A percentile compares a stretch with the other conserved stretches of the same genome.
phyloP scores from a whole-genome alignment of 1,140 invertebrate species.

The Periplaneta americana region DNA sequence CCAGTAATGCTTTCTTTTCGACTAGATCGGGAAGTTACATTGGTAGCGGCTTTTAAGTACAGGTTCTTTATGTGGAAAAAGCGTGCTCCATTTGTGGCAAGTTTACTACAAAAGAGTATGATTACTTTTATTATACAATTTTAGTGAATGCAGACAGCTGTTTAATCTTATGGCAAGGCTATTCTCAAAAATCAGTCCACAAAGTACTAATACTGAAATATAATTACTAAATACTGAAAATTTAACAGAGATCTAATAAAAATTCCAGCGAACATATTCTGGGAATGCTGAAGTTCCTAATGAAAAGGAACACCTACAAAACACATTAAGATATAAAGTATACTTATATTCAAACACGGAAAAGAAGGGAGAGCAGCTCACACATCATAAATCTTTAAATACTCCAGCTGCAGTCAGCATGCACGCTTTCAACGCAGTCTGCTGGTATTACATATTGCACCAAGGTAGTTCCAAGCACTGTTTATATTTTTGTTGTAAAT shows the following conservation, averaged over 20 bases:
- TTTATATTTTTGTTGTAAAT: too few relatives aligned
- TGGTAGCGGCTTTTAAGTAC: neutral
- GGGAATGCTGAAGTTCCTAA: neutral
- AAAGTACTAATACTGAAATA: neutral
- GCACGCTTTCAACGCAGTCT: too few relatives aligned
- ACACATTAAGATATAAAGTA: neutral
- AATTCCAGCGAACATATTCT: neutral
- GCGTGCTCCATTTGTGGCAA: neutral
- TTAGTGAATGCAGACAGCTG: neutral
- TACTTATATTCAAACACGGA: neutral
- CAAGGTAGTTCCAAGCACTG: neutral
- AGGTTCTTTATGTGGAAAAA: neutral
- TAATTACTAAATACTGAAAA: neutral
- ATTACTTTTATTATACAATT: neutral
- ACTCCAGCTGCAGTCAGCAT: neutral
- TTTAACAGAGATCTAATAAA: neutral
- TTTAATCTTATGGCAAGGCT: neutral
- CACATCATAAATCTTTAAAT: neutral
- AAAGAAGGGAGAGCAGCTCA: neutral
- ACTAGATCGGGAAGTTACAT: neutral
- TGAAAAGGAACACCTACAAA: neutral
- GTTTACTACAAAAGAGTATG: neutral
- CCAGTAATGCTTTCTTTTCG: neutral
- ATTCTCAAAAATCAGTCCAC: neutral
- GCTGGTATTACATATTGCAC: neutral